Evolutionary conservation across 2,113 vertebrate genomes (phyloP), one percentile per base, ranked within the genome.

Genomic region (Hassar affinis): DNA sequence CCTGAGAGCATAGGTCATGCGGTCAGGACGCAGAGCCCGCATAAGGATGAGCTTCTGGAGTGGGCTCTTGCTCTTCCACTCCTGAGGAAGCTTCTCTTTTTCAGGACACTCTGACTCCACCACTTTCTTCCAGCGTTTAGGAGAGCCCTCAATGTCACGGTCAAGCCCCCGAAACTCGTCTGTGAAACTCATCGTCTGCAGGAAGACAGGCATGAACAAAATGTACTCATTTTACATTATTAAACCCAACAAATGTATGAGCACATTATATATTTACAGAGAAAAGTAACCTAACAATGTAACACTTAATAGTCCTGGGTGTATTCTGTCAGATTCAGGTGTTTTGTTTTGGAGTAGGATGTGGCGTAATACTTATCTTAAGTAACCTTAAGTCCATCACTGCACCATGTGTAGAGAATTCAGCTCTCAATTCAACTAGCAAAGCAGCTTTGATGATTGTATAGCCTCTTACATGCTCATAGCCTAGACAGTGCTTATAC

Each of bases 111-210:
- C 92, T 0, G 94, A 93, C 90, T 93, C 90, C 59, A 93, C 92
- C 27, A 89, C 59, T 89, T 95, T 95, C 90, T 89, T 91, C 94
- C 93, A 91, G 89, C 90, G 91, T 85, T 94, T 93, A 1, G 90
- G 90, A 12, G 95, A 96, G 15, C 90, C 93, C 91, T 96, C 93
- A 2, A 92, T 94, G 82, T 94, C 93, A 74, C 94, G 91, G 33
- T 95, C 94, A 71, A 94, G 89, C 30, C 93, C 91, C 4, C 83
- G 82, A 71, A 94, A 95, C 90, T 93, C 94, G 86, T 95, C 95
- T 1, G 91, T 93, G 87, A 95, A 96, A 69, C 90, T 94, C 76
- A 85, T 94, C 57, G 90, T 92, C 91, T 92, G 86, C 42, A 33
- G 78, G 14, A 80, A 11, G 2, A 66, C 35, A 11, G 1, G 10